A percentile compares a stretch with the other conserved stretches of the same genome.
Evolutionary conservation across 2,113 vertebrate genomes (phyloP).

Genomic region (Benitochromis conjunctus): DNA sequence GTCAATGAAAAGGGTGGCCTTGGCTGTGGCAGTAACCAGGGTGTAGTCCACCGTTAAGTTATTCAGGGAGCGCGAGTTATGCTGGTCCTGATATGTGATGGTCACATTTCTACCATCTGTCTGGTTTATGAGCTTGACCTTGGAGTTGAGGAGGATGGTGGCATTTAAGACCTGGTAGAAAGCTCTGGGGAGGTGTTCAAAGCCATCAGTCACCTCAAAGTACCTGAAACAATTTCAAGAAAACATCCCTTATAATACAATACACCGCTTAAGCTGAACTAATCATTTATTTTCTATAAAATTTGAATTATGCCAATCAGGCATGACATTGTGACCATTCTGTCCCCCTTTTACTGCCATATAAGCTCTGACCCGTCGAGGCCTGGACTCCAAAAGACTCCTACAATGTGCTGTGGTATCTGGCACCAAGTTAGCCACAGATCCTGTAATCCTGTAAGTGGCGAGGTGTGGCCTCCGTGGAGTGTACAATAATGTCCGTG

Average conservation of each 20-base stretch:
- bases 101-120: constrained; percentile 47
- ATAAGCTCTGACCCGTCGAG: neutral
- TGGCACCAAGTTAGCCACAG: neutral
- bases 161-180: constrained; percentile 60
- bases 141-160: constrained; percentile 66
- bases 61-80: neutral
- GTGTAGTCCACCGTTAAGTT: constrained; percentile 64
- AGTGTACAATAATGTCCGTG: rapidly evolving
- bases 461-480: neutral
- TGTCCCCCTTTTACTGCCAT: rapidly evolving
- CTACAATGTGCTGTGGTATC: neutral
- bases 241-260: neutral
- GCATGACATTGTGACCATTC: neutral
- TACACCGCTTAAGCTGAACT: rapidly evolving
- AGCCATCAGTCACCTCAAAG: constrained; percentile 69
- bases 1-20: constrained; percentile 73
- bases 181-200: constrained; percentile 58
- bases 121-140: constrained; percentile 65
- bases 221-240: constrained; percentile 61
- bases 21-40: constrained; percentile 75
- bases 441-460: neutral
- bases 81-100: constrained; percentile 57
- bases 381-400: neutral
- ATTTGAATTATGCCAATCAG: neutral
- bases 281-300: neutral